Evolutionary conservation across 2,113 vertebrate species (phyloP), one percentile per base, ranked within the genome.

Genomic region (Delphinapterus leucas): DNA sequence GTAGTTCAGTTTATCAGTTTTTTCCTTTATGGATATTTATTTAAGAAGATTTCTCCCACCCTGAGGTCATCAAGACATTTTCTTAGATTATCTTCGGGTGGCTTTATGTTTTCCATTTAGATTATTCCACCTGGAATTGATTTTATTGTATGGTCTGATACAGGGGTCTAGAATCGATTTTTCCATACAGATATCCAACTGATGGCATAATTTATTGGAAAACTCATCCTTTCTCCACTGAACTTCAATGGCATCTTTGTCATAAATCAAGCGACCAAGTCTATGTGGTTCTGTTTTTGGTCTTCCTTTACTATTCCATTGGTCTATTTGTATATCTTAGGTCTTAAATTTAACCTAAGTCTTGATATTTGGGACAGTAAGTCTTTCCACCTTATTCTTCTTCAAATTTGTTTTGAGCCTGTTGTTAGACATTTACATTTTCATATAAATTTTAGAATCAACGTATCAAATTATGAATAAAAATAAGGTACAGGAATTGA

Each of bases 61-160:
- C 26, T 49, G 28, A 76, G 36, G 26, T 80, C 26, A 20, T 18
- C 21, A 67, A 85, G 49, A 68, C 68, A 68, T 25, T 61, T 17
- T 95, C 55, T 23, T 73, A 3, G 73, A 71, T 92, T 90, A 74
- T 41, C 8, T 93, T 82, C 38, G 70, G 53, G 21, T 60, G n/a
- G 13, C 38, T 36, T 68, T 88, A 70, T 28, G 38, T 88, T 89
- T 85, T 15, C 88, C 25, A 21, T 63, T 90, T 85, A 76, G 36
- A 58, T 86, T 55, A 96, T 61, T 70, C 41, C 8, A 88, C 49
- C 63, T 93, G 58, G 49, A 53, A 95, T 53, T 68, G 82, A 97
- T 53, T 70, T 81, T 83, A 41, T 33, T 65, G 10, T 23, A 4
- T 60, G 5, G 36, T 71, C 12, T 61, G 38, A 67, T 79, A 15